Evolutionary conservation across 2,113 vertebrate species (phyloP).

Genomic region (Eulacestoma nigropectus): DNA sequence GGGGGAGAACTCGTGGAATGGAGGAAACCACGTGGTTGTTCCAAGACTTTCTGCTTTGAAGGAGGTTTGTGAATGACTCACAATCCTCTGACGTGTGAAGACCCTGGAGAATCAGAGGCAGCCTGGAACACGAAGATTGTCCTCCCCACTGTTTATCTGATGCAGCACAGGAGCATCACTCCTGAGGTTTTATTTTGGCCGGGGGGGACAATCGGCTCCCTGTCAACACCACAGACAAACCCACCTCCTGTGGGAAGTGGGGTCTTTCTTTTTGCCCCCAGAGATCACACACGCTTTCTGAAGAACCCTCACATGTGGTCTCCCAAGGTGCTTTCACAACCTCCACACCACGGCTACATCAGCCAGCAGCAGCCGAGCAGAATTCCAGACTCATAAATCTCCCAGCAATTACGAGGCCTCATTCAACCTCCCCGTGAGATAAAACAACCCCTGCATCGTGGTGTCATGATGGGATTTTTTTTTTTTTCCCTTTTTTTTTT

Average conservation of each 20-base stretch:
- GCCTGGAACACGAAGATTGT: neutral
- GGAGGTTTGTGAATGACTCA: neutral
- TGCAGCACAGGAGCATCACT: neutral
- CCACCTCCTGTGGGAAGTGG: neutral
- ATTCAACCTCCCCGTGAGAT: neutral
- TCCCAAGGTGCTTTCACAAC: slow-evolving; percentile 17
- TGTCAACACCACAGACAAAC: neutral
- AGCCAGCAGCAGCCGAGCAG: neutral
- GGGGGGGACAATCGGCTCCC: neutral
- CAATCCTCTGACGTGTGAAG: neutral
- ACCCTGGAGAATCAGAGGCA: neutral
- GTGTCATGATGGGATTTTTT: neutral
- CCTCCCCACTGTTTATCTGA: neutral
- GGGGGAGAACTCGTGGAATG: neutral
- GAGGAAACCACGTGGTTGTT: neutral
- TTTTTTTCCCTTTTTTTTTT: neutral
- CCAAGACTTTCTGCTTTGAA: neutral
- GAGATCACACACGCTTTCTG: slow-evolving; percentile 20
- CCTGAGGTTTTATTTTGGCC: neutral
- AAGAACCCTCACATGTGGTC: neutral
- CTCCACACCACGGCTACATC: neutral
- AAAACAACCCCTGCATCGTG: neutral
- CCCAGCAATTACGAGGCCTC: neutral
- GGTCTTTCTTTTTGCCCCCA: neutral
- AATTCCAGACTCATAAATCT: slow-evolving; percentile 34